Conservation (phyloP, 2,888 invertebrate species). For the Scotopteryx bipunctaria region DNA sequence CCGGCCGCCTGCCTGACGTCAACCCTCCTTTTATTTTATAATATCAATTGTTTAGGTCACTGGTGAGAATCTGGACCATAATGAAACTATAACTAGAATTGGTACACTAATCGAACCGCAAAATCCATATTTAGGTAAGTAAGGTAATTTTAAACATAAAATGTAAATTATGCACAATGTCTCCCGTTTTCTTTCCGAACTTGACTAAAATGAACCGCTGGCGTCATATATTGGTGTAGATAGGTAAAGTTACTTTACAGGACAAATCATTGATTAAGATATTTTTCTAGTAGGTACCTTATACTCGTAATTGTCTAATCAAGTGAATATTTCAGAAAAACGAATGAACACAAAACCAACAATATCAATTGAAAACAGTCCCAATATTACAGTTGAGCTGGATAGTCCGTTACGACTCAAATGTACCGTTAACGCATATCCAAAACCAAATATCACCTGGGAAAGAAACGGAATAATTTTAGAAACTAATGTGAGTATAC, state of each 20-base stretch:
- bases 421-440: slow-evolving; percentile 15
- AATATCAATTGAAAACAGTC: slow-evolving; percentile 3
- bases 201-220: too few species aligned
- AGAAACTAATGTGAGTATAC: slow-evolving; percentile 13
- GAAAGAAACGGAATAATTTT: slow-evolving; percentile 9
- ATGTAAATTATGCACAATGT: too few species aligned
- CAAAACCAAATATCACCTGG: slow-evolving; percentile 18
- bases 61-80: slow-evolving; percentile 7
- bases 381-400: slow-evolving; percentile 6
- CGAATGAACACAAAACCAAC: slow-evolving; percentile 2
- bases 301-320: neutral
- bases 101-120: slow-evolving; percentile 7
- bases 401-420: slow-evolving; percentile 8
- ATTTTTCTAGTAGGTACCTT: neutral
- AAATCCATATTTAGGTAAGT: slow-evolving; percentile 6
- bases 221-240: too few species aligned
- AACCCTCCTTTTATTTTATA: too few species aligned
- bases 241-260: too few species aligned
- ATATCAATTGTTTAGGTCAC: slow-evolving; percentile 9
- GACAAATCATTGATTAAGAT: neutral
- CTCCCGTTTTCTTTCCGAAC: too few species aligned
- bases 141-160: too few species aligned
- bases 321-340: slow-evolving; percentile 3
- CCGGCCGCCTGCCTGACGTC: too few species aligned
- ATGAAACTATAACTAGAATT: slow-evolving; percentile 16